Base-by-base conservation (phyloP, 2,888 invertebrate genomes). In the Cactoblastis cactorum region DNA sequence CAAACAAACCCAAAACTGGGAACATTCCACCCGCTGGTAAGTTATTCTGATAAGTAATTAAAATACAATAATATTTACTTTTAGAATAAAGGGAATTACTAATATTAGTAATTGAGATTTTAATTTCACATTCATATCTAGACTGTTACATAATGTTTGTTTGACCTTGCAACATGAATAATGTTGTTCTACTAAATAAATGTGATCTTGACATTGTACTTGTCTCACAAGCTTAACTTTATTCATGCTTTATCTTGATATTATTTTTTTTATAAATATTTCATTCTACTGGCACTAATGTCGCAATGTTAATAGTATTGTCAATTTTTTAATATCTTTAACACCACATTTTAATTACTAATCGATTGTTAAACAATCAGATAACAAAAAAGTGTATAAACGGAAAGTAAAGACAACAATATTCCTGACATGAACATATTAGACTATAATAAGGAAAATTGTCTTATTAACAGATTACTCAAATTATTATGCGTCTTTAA, bases 11-110 rank as follows among this genome's bases (percentile, higher is more conserved):
- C 2, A 90, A 89, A 73, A 80, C 80, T 58, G 86, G 87, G 38
- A 88, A 88, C 80, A 87, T 87, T 62, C 89, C 88, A 65, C 87
- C 89, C 65, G 80, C 86, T 71, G 90, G 90, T 90, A 77, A 82
- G 89, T 66, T 22, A 38, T n/a, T n/a, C n/a, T n/a, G n/a, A 47
- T 43, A 22, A 32, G 19, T 32, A 41, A 15, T 9, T 6, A 6
- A 9, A 9, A 9, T 28, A 28, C 28, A 2, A 4, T 22, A 22
- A 22, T 22, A 22, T 28, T 28, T 28, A 28, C 28, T 8, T 28
- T 28, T 6, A 28, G 3, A 28, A 28, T 6, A 28, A 3, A 8
- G 8, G 9, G 5, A 4, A 8, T 28, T 28, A 28, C 28, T 6
- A 9, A 28, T 28, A 8, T 28, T 28, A 28, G 8, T 6, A 9